phyloP scores from a whole-genome alignment of 2,113 vertebrate species.

The Excalfactoria chinensis region DNA sequence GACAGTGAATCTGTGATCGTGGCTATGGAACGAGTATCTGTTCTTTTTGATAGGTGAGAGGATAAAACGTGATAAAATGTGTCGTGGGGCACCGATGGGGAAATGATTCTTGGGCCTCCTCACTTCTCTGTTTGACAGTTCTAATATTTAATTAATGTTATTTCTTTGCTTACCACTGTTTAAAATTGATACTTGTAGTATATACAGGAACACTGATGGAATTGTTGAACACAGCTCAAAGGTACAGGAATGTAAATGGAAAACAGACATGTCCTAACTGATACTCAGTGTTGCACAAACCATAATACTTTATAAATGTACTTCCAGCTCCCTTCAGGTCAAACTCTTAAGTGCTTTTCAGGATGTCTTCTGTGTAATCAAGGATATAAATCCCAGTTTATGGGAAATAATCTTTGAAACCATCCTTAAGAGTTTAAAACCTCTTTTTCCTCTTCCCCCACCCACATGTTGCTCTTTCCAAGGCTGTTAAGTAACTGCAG shows the following conservation, averaged over 20 bases:
- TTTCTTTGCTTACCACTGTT: not conserved
- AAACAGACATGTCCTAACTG: constrained; percentile 43
- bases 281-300: constrained; percentile 25
- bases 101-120: not conserved
- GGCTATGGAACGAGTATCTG: constrained; percentile 97
- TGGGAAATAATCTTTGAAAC: constrained; percentile 48
- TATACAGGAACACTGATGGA: not conserved
- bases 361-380: constrained; percentile 43
- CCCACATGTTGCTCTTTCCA: not conserved
- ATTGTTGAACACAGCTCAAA: constrained; percentile 44
- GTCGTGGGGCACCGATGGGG: not conserved
- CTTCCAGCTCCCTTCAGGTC: constrained; percentile 54
- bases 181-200: not conserved
- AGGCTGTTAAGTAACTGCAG: constrained; percentile 18
- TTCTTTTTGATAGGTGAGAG: constrained; percentile 95
- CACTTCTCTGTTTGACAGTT: not conserved
- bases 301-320: constrained; percentile 11
- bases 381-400: constrained; percentile 44
- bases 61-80: not conserved
- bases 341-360: constrained; percentile 46
- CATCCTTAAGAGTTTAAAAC: not conserved
- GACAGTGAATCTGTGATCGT: constrained; percentile 98
- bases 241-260: constrained; percentile 58
- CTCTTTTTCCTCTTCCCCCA: not conserved
- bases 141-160: not conserved